These are phyloP conservation scores for Xiphophorus hellerii DNA, from an alignment of 2,113 vertebrate species.

Conservation along the genomic window DNA sequence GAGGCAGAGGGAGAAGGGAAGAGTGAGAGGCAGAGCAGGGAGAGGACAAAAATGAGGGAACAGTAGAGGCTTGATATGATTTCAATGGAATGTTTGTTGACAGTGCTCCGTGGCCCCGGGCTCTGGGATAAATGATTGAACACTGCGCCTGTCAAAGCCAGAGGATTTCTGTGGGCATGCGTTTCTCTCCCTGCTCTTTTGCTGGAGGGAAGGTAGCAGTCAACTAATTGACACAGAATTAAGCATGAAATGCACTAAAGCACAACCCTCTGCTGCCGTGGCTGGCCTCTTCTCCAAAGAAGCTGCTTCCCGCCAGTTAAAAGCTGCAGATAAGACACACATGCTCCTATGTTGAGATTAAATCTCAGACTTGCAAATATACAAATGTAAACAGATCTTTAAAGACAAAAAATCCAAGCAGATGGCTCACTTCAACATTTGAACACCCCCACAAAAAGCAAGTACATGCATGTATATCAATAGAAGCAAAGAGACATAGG, in stretches of 20 bases:
- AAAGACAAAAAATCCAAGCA: constrained; percentile 47
- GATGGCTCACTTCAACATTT: constrained; percentile 65
- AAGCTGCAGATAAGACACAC: constrained; percentile 47
- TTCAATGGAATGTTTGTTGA: constrained; percentile 94
- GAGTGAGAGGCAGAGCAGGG: constrained; percentile 65
- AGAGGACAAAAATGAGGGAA: constrained; percentile 76
- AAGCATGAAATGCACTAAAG: constrained; percentile 96
- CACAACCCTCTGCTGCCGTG: constrained; percentile 86
- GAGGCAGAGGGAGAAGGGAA: constrained; percentile 60
- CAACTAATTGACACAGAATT: constrained; percentile 99
- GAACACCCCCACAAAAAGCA: constrained; percentile 57
- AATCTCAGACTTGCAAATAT: constrained; percentile 55
- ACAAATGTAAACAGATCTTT: constrained; percentile 47
- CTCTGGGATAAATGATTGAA: constrained; percentile 97
- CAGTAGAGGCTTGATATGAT: constrained; percentile 91
- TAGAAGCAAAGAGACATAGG: constrained; percentile 15
- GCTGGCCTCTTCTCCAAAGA: constrained; percentile 70
- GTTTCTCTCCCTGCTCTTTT: constrained; percentile 85
- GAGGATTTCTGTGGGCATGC: constrained; percentile 94
- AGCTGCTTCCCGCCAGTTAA: constrained; percentile 64
- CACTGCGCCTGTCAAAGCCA: constrained; percentile 91
- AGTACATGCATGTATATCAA: constrained; percentile 38
- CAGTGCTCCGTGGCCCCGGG: constrained; percentile 90
- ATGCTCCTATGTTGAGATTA: constrained; percentile 45
- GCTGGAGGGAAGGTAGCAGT: constrained; percentile 97